A percentile compares a stretch with the other conserved stretches of the same genome.
phyloP scores from a whole-genome alignment of 1,140 invertebrate genomes.

The Trichonephila inaurata region DNA sequence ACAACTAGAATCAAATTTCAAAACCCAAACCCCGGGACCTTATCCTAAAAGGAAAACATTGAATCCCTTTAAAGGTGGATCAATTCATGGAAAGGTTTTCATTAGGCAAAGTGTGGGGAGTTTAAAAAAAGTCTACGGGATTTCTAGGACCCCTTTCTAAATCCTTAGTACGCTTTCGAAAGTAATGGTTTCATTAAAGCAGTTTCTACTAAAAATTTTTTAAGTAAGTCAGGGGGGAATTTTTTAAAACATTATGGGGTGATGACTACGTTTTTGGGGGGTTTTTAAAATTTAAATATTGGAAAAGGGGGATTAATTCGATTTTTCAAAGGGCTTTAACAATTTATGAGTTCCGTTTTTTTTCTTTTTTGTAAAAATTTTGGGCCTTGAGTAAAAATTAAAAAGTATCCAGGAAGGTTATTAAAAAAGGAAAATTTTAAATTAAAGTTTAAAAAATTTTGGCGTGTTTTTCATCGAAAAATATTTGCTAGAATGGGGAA shows the following conservation, averaged over 20 bases:
- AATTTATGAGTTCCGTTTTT: too few relatives aligned
- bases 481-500: too few relatives aligned
- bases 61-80: not conserved
- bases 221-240: not conserved
- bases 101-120: constrained; percentile 46
- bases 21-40: not conserved
- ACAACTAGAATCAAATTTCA: not conserved
- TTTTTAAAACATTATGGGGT: too few relatives aligned
- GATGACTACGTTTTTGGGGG: not conserved
- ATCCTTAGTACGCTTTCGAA: constrained; percentile 15
- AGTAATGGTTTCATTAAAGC: constrained; percentile 55
- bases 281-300: not conserved
- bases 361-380: too few relatives aligned
- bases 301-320: not conserved
- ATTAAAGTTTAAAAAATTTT: too few relatives aligned
- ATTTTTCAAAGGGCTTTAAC: too few relatives aligned
- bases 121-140: constrained; percentile 7
- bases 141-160: not conserved
- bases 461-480: too few relatives aligned
- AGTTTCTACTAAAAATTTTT: not conserved
- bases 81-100: constrained; percentile 6
- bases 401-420: too few relatives aligned
- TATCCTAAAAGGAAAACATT: constrained; percentile 29
- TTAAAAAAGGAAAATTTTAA: too few relatives aligned
- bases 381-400: too few relatives aligned